Evolutionary conservation across 2,888 invertebrate species (phyloP).

Genomic region (Melanargia galathea): DNA sequence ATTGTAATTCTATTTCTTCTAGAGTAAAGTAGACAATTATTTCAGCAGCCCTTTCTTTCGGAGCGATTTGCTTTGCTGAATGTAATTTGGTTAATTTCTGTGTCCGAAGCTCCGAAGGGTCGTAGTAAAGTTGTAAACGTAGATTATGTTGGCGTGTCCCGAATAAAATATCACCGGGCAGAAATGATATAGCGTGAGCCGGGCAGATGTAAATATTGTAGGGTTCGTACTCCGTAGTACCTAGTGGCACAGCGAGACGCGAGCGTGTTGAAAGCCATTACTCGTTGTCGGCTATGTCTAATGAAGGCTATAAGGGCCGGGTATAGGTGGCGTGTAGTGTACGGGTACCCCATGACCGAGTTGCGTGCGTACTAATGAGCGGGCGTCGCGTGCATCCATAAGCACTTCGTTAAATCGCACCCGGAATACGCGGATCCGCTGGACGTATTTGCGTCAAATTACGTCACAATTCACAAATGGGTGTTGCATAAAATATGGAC

Average conservation of each 20-base stretch:
- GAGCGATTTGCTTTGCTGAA: conserved; percentile 76
- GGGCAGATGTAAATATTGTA: conserved; percentile 28
- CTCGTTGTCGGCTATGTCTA: conserved; percentile 59
- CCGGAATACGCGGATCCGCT: conserved; percentile 55
- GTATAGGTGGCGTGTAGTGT: conserved; percentile 48
- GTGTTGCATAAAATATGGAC: conserved; percentile 4
- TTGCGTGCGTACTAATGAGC: conserved; percentile 77
- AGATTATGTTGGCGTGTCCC: conserved; percentile 46
- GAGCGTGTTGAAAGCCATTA: conserved; percentile 62
- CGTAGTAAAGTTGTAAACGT: conserved; percentile 41
- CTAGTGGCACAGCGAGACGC: conserved; percentile 26
- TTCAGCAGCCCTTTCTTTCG: conserved; percentile 81
- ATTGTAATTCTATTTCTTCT: conserved; percentile 82
- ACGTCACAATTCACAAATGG: conserved; percentile 16
- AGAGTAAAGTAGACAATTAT: conserved; percentile 82
- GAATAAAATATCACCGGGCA: conserved; percentile 38
- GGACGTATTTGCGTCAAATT: conserved; percentile 49
- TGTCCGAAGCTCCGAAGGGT: conserved; percentile 69
- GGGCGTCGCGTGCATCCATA: conserved; percentile 72
- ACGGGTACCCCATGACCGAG: conserved; percentile 43
- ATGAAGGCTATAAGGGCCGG: conserved; percentile 56
- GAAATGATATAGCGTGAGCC: conserved; percentile 34
- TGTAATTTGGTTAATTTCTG: conserved; percentile 78
- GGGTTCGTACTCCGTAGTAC: no score
- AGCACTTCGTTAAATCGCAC: conserved; percentile 68